These are phyloP conservation scores for Laupala kohalensis DNA, from an alignment of 1,140 invertebrate genomes.

Conservation along the genomic window DNA sequence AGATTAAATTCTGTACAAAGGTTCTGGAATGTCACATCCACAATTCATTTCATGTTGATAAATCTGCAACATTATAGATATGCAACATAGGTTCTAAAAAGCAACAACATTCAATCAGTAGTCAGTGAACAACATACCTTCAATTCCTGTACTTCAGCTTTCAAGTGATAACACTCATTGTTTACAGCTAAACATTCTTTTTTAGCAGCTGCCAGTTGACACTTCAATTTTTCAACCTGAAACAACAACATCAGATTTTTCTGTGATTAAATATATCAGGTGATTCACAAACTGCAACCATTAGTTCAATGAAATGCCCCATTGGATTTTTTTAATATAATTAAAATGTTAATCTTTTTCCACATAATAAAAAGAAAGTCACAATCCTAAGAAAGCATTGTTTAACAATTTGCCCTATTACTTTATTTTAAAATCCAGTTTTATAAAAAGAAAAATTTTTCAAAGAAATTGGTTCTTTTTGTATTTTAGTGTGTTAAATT, in stretches of 20 bases:
- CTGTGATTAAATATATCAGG: not conserved
- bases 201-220: not conserved
- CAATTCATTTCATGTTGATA: not conserved
- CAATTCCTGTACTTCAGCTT: not conserved
- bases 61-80: not conserved
- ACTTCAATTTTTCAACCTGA: not conserved
- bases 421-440: too few species aligned
- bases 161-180: not conserved
- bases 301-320: not conserved
- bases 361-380: not conserved
- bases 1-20: not conserved
- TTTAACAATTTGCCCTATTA: too few species aligned
- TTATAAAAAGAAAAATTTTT: too few species aligned
- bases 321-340: not conserved
- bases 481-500: too few species aligned
- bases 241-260: not conserved
- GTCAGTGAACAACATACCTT: not conserved
- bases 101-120: too few species aligned
- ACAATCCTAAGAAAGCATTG: too few species aligned
- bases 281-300: not conserved
- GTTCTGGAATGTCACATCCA: not conserved
- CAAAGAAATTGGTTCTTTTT: too few species aligned
- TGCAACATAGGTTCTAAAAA: too few species aligned
- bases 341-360: not conserved
- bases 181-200: not conserved